These are phyloP conservation scores for Cabera pusaria DNA, from an alignment of 2,888 invertebrate genomes.

Conservation along the genomic window DNA sequence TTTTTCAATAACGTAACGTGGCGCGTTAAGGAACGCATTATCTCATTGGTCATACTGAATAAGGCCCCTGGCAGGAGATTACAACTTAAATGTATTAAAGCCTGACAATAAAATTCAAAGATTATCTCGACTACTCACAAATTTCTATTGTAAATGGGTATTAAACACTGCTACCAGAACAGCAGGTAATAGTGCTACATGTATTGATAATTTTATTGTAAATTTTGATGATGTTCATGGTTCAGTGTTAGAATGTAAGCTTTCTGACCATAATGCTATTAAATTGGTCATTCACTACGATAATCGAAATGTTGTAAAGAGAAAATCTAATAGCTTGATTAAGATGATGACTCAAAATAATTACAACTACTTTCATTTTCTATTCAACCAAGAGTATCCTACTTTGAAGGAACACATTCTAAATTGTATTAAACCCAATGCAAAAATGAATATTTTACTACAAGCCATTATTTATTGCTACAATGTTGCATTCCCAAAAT, in stretches of 20 bases:
- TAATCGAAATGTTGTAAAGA: background rate
- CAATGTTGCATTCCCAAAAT: too few species aligned
- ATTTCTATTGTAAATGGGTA: background rate
- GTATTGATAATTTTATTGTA: conserved; percentile 4
- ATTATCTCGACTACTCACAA: background rate
- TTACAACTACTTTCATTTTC: conserved; percentile 1
- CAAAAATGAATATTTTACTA: conserved; percentile 1
- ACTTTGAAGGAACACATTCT: background rate
- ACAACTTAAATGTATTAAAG: too few species aligned
- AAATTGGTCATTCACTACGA: background rate
- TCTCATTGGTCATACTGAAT: too few species aligned
- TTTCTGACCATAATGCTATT: conserved; percentile 3
- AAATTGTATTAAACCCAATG: background rate
- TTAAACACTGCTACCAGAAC: background rate
- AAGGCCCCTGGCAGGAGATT: background rate
- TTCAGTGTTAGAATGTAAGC: background rate
- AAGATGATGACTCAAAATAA: background rate
- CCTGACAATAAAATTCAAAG: background rate
- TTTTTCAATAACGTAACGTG: too few species aligned
- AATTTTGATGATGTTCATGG: background rate
- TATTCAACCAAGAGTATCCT: background rate
- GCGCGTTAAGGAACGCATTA: too few species aligned
- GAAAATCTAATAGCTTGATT: background rate
- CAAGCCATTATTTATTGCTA: too few species aligned
- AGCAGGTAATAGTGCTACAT: background rate